These are phyloP conservation scores for Platygyra sinensis DNA, from an alignment of 64 coral and sea anemone species.

Conservation along the genomic window DNA sequence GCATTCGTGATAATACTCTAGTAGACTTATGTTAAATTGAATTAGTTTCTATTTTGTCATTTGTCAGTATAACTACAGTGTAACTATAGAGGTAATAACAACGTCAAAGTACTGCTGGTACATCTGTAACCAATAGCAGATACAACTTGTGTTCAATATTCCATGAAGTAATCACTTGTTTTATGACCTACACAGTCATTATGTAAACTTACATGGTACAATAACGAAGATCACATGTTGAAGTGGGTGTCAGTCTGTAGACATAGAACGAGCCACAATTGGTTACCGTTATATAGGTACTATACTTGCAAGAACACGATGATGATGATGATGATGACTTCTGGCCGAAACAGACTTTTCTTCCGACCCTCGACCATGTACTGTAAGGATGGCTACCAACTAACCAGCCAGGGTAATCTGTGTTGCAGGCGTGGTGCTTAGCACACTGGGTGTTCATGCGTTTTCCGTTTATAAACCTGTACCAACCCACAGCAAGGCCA, in stretches of 20 bases:
- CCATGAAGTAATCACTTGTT: too few species aligned
- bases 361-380: constrained; percentile 43
- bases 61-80: too few species aligned
- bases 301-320: neutral
- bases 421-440: constrained; percentile 9
- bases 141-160: too few species aligned
- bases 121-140: too few species aligned
- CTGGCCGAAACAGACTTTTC: constrained; percentile 61
- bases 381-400: constrained; percentile 55
- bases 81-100: too few species aligned
- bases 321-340: neutral
- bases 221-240: constrained; percentile 56
- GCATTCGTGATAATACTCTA: too few species aligned
- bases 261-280: constrained; percentile 85
- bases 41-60: too few species aligned
- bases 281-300: constrained; percentile 53
- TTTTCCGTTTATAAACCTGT: constrained; percentile 43
- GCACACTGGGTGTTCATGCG: constrained; percentile 32
- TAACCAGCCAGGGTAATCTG: constrained; percentile 55
- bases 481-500: constrained; percentile 71
- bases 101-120: too few species aligned
- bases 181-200: too few species aligned
- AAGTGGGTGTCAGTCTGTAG: constrained; percentile 67
- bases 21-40: too few species aligned
- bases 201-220: constrained; percentile 26